Evolutionary conservation across 2,113 vertebrate species (phyloP).

Genomic region (Prochilodus magdalenae): DNA sequence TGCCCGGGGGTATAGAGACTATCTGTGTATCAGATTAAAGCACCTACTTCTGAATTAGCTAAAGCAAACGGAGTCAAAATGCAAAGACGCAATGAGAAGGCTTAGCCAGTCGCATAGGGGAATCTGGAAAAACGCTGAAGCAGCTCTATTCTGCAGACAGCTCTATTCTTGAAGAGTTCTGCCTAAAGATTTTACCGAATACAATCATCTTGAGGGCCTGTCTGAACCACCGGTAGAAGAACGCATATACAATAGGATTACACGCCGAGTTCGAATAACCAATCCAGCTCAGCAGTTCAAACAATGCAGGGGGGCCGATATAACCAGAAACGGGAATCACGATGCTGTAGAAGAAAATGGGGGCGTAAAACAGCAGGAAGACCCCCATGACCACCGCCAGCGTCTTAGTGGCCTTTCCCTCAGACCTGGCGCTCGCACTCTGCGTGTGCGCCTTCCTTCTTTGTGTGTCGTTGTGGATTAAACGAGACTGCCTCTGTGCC

Average conservation of each 20-base stretch:
- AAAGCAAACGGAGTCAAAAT: too few relatives aligned
- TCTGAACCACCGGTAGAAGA: slow-evolving; percentile 84
- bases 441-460: slow-evolving; percentile 47
- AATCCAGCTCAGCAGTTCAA: slow-evolving; percentile 79
- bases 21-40: too few relatives aligned
- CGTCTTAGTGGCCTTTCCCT: slow-evolving; percentile 81
- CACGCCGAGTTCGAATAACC: slow-evolving; percentile 84
- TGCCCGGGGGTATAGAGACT: too few relatives aligned
- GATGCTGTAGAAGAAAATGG: slow-evolving; percentile 81
- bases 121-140: too few relatives aligned
- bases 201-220: slow-evolving; percentile 81
- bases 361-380: slow-evolving; percentile 82
- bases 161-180: slow-evolving; percentile 64
- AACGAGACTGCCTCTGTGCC: slow-evolving; percentile 77
- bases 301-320: slow-evolving; percentile 66
- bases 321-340: slow-evolving; percentile 78
- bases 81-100: too few relatives aligned
- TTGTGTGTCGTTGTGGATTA: slow-evolving; percentile 69
- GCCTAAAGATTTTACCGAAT: slow-evolving; percentile 77
- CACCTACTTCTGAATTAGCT: too few relatives aligned
- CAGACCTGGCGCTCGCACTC: slow-evolving; percentile 54
- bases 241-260: slow-evolving; percentile 84
- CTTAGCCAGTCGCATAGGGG: too few relatives aligned
- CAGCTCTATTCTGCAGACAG: not conserved
- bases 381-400: slow-evolving; percentile 79